A percentile compares a stretch with the other conserved stretches of the same genome.
Conservation (phyloP, 2,113 vertebrate genomes). For the Tychaedon coryphoeus region DNA sequence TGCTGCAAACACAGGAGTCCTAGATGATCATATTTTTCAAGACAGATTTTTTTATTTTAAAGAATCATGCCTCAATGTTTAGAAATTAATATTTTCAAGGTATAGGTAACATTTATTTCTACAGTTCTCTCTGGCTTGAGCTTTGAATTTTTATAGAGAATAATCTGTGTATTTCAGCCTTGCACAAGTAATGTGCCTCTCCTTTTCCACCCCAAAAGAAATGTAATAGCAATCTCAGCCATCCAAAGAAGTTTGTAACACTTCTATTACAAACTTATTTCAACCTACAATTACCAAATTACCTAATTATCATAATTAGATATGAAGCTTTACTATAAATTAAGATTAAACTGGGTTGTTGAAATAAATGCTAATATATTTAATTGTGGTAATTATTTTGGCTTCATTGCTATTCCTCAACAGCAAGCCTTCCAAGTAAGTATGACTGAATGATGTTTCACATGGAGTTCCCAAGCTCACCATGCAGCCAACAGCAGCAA, state of each 20-base stretch:
- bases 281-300: constrained; percentile 41
- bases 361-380: constrained; percentile 50
- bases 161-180: neutral
- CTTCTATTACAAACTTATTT: constrained; percentile 1
- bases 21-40: neutral
- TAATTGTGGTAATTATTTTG: constrained; percentile 51
- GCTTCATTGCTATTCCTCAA: constrained; percentile 29
- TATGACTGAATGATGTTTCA: neutral
- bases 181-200: neutral
- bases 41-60: neutral
- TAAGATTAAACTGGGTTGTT: constrained; percentile 1
- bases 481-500: neutral
- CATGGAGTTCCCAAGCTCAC: neutral
- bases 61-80: neutral
- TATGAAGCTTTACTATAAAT: constrained; percentile 13
- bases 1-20: neutral
- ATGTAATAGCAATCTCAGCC: neutral
- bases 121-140: neutral
- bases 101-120: neutral
- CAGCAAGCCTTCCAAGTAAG: neutral
- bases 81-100: neutral
- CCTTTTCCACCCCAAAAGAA: neutral
- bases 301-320: constrained; percentile 42
- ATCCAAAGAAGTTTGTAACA: neutral
- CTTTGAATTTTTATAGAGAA: neutral